These are phyloP conservation scores for Molothrus aeneus DNA, from an alignment of 2,797 vertebrate genomes.

Conservation along the genomic window DNA sequence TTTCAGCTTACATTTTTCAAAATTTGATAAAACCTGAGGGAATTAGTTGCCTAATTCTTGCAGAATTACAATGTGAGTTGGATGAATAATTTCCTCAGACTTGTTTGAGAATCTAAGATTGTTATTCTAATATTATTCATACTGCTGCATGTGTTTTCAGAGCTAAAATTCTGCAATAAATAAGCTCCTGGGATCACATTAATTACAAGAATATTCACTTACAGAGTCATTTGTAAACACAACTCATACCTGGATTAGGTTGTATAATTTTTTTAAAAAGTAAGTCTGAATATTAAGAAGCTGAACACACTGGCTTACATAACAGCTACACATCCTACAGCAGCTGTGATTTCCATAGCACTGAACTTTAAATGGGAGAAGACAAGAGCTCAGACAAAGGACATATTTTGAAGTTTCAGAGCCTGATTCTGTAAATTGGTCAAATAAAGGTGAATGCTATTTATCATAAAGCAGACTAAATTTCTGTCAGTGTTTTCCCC, in stretches of 20 bases:
- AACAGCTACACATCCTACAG: background rate
- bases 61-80: conserved; percentile 14
- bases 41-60: conserved; percentile 32
- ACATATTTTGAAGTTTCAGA: background rate
- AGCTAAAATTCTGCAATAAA: background rate
- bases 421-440: conserved; percentile 18
- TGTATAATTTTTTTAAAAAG: background rate
- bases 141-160: background rate
- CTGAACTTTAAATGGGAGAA: background rate
- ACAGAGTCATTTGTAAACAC: background rate
- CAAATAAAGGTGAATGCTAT: conserved; percentile 36
- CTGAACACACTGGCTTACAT: background rate
- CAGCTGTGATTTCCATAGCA: background rate
- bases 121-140: conserved; percentile 27
- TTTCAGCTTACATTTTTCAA: conserved; percentile 23
- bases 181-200: background rate
- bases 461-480: conserved; percentile 28
- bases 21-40: conserved; percentile 21
- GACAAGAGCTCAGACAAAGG: background rate
- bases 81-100: conserved; percentile 27
- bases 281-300: background rate
- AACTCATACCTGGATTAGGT: background rate
- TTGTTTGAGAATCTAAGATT: conserved; percentile 8
- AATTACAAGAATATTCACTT: conserved; percentile 27
- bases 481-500: conserved; percentile 17